These are phyloP conservation scores for Cliona cf. orientalis DNA, from an alignment of 37 sponge, comb jelly and placozoan genomes.

Conservation along the genomic window DNA sequence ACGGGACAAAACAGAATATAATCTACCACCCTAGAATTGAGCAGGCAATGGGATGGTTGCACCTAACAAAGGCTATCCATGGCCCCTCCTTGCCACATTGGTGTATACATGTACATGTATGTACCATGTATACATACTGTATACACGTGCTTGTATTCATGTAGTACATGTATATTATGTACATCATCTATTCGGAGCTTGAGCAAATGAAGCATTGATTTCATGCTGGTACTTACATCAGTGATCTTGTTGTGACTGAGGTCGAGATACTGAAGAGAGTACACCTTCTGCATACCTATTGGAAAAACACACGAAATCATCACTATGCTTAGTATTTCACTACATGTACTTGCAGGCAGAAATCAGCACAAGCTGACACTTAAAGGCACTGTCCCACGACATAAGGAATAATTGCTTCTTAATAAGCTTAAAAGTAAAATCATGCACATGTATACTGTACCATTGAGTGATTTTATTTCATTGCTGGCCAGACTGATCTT, in stretches of 20 bases:
- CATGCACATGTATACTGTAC: constrained; percentile 9
- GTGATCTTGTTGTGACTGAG: constrained; percentile 49
- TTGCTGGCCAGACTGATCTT: constrained; percentile 38
- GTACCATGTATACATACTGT: neutral
- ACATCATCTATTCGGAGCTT: too few relatives aligned
- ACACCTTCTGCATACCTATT: constrained; percentile 54
- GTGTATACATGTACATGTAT: too few relatives aligned
- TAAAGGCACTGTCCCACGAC: too few relatives aligned
- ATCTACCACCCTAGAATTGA: too few relatives aligned
- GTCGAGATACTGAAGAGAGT: constrained; percentile 53
- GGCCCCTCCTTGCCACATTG: too few relatives aligned
- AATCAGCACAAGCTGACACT: neutral
- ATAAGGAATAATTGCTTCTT: too few relatives aligned
- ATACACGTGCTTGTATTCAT: neutral
- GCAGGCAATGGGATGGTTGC: too few relatives aligned
- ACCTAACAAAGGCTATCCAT: too few relatives aligned
- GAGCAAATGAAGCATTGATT: too few relatives aligned
- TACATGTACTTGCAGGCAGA: neutral
- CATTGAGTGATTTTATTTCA: constrained; percentile 20
- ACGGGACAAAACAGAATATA: neutral
- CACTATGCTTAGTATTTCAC: too few relatives aligned
- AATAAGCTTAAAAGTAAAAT: too few relatives aligned
- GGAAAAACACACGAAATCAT: too few relatives aligned
- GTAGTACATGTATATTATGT: neutral
- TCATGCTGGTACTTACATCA: constrained; percentile 64